phyloP scores from a whole-genome alignment of 2,797 vertebrate species.

The Hippoglossus hippoglossus region DNA sequence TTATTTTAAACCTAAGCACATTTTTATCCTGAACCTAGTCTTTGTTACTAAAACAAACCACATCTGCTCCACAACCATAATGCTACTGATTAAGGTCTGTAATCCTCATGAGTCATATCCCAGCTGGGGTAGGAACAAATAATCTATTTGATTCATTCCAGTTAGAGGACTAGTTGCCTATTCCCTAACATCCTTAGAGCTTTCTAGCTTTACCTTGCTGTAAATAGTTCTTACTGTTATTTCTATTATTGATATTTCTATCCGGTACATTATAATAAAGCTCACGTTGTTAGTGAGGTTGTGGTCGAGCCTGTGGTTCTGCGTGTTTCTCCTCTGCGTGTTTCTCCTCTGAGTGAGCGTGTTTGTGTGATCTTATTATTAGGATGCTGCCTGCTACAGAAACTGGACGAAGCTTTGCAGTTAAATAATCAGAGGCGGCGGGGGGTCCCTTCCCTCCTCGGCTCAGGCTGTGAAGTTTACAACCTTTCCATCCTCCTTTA shows the following conservation, averaged over 20 bases:
- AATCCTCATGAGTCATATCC: too few relatives aligned
- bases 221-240: too few relatives aligned
- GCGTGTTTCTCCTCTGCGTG: slow-evolving; percentile 1
- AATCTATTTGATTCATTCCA: background rate
- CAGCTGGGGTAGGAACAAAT: background rate
- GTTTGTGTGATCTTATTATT: slow-evolving; percentile 60
- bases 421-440: slow-evolving; percentile 77
- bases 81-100: background rate
- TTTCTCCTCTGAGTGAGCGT: slow-evolving; percentile 1
- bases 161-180: too few relatives aligned
- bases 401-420: slow-evolving; percentile 60
- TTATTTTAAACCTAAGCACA: background rate
- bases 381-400: slow-evolving; percentile 65
- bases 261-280: background rate
- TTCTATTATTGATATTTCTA: too few relatives aligned
- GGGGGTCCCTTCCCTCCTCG: slow-evolving; percentile 74
- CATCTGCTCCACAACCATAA: too few relatives aligned
- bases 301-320: background rate
- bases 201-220: background rate
- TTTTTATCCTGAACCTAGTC: background rate
- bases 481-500: slow-evolving; percentile 80
- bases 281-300: slow-evolving; percentile 31
- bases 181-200: background rate
- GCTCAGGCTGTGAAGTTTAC: slow-evolving; percentile 79
- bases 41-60: background rate